Evolutionary conservation across 2,113 vertebrate species (phyloP), one percentile per base, ranked within the genome.

Genomic region (Calyptomena viridis): DNA sequence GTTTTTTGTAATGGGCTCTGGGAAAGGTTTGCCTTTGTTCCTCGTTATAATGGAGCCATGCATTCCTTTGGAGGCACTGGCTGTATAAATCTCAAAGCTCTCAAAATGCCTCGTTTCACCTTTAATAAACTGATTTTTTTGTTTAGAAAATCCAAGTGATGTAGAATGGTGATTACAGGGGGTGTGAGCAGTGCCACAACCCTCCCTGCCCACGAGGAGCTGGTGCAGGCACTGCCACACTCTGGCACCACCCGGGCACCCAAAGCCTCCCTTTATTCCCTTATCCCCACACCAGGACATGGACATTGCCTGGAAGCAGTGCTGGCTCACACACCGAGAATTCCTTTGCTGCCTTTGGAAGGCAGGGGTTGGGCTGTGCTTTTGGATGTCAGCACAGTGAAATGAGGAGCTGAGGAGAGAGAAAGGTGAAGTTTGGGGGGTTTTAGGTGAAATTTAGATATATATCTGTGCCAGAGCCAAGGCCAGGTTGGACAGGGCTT

Each of bases 11-110:
- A 96, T 39, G 64, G 46, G 53, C 73, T 95, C 90, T 83, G 91
- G 83, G 90, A 94, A 92, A 66, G 90, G 33, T 68, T 94, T 96
- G 92, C 40, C 73, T 90, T 94, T 69, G 84, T 73, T 85, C 59
- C 86, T 47, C 12, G 21, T 73, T 66, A 58, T 35, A 74, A 74
- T 75, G 62, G 78, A 94, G 68, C 75, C 20, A n/a, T 92, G 66
- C 40, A 72, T 95, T 96, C 62, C 88, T 92, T 96, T 79, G 73
- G 89, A 96, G 95, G 67, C 72, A 27, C 20, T 68, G 68, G 33
- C 83, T 89, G 28, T 68, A 73, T 46, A 86, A 92, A 67, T 94
- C 78, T 50, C 50, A 78, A 85, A 72, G 69, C 56, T 85, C 79
- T 95, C 87, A 84, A 83, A 69, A 40, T 81, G 59, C 88, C 52